Evolutionary conservation across 2,797 vertebrate genomes (phyloP).

Genomic region (Sebastes hubbsi): DNA sequence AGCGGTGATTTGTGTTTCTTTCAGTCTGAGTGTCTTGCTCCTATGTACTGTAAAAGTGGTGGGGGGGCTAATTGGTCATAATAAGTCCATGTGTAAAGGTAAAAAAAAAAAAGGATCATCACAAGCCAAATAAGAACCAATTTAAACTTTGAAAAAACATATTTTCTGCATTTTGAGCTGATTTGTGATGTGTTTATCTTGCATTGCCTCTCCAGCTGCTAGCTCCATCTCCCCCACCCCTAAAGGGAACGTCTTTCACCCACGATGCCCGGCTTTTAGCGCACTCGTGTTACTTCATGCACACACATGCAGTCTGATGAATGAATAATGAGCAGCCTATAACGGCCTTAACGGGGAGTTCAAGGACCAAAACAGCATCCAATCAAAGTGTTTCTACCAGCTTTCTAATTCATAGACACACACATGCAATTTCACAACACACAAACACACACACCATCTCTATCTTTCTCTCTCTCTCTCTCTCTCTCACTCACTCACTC

Average conservation of each 20-base stretch:
- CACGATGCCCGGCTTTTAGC: slow-evolving; percentile 42
- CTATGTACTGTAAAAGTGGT: neutral
- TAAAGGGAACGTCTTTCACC: neutral
- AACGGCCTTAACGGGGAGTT: neutral
- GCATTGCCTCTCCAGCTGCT: neutral
- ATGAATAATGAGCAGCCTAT: slow-evolving; percentile 16
- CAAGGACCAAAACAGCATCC: neutral
- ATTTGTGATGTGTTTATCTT: neutral
- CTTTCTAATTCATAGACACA: neutral
- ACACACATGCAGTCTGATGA: slow-evolving; percentile 7
- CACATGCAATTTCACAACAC: neutral
- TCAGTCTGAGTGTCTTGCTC: neutral
- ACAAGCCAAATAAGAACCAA: neutral
- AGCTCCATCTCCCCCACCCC: neutral
- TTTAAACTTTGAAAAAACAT: neutral
- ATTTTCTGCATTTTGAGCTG: neutral
- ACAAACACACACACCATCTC: too few relatives aligned
- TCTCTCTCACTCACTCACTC: neutral
- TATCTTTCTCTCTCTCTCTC: neutral
- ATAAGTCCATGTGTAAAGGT: neutral
- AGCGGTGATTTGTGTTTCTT: neutral
- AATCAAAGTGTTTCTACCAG: neutral
- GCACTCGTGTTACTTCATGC: slow-evolving; percentile 12
- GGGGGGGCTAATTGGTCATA: neutral
- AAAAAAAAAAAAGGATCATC: neutral